Conservation (phyloP, 2,797 vertebrate genomes). For the Anomalospiza imberbis region DNA sequence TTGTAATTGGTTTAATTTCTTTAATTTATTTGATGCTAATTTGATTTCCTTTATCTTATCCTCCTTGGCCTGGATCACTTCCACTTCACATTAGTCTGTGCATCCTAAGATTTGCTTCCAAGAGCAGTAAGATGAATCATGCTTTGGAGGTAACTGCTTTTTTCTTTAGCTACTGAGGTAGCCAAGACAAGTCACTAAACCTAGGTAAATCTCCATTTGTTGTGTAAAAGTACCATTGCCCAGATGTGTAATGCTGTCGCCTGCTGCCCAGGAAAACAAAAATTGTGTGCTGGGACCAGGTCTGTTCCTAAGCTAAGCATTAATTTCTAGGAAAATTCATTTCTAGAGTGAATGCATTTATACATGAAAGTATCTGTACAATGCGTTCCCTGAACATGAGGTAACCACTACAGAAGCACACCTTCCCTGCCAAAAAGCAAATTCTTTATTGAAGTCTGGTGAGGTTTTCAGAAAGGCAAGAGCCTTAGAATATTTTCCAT, state of each 20-base stretch:
- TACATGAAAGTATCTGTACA: neutral
- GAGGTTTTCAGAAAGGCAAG: neutral
- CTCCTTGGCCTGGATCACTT: neutral
- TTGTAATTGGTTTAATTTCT: neutral
- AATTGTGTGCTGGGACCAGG: neutral
- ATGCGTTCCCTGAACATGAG: too few species aligned
- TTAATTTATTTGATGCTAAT: neutral
- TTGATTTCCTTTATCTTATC: constrained; percentile 7
- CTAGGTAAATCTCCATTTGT: neutral
- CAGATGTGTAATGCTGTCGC: neutral
- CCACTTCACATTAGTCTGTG: neutral
- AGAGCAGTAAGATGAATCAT: neutral
- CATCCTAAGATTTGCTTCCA: neutral
- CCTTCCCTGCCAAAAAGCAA: neutral
- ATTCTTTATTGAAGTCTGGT: neutral
- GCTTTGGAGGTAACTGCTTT: neutral
- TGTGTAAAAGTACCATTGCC: neutral
- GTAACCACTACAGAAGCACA: neutral
- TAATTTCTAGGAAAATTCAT: neutral
- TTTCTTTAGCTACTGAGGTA: neutral
- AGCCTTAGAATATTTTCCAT: neutral
- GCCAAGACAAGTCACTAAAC: neutral
- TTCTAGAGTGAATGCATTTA: neutral
- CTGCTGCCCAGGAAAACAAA: neutral
- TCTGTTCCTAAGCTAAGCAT: neutral